These are phyloP conservation scores for Ctenopoma kingsleyae DNA, from an alignment of 2,797 vertebrate species.

Conservation along the genomic window DNA sequence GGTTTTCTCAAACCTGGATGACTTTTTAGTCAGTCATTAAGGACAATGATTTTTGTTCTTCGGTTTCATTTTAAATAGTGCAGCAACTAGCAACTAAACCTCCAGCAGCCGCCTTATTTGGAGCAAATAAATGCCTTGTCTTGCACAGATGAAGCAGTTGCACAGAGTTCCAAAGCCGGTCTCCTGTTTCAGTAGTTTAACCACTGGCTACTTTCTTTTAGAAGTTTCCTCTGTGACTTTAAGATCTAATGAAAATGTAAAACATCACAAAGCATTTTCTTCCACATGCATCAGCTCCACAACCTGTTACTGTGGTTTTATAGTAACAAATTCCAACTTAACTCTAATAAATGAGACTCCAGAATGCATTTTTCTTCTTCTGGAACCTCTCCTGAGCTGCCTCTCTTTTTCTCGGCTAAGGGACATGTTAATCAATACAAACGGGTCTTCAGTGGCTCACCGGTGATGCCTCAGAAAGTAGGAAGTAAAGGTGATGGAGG, in stretches of 20 bases:
- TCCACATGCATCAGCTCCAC: constrained; percentile 36
- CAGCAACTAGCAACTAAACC: too few species aligned
- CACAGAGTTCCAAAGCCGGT: too few species aligned
- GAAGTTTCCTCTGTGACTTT: background rate
- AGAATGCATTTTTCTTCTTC: constrained; percentile 39
- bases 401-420: constrained; percentile 6
- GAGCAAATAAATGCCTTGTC: too few species aligned
- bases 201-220: background rate
- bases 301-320: constrained; percentile 40
- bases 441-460: constrained; percentile 37
- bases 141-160: background rate
- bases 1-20: too few species aligned
- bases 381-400: constrained; percentile 28
- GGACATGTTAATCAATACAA: constrained; percentile 58
- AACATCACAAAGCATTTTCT: constrained; percentile 24
- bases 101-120: background rate
- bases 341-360: constrained; percentile 60
- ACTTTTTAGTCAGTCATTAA: too few species aligned
- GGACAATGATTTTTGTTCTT: too few species aligned
- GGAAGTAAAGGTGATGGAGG: constrained; percentile 51
- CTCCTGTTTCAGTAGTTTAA: background rate
- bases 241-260: constrained; percentile 25
- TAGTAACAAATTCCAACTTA: constrained; percentile 20
- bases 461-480: constrained; percentile 18
- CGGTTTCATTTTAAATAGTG: too few species aligned